Conservation (phyloP, 2,113 vertebrate species). For the Tetrao urogallus region DNA sequence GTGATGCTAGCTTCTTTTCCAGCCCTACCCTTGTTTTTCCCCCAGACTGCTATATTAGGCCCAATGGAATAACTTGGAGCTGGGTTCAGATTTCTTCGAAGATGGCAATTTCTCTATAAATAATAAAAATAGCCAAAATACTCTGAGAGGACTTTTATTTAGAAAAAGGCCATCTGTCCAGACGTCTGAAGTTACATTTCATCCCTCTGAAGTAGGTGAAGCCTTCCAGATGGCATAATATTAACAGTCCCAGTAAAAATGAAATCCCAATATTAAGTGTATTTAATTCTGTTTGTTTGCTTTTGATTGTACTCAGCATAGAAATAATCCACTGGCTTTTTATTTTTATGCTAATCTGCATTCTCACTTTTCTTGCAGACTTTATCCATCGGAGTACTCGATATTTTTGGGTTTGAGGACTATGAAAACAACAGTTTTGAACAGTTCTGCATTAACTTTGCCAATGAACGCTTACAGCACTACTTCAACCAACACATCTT, state of each 20-base stretch:
- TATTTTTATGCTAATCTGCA: background rate
- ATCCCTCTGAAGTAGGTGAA: background rate
- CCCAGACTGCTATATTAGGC: background rate
- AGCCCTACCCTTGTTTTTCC: background rate
- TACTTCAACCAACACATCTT: slow-evolving; percentile 99
- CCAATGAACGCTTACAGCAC: slow-evolving; percentile 97
- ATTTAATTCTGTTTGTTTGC: background rate
- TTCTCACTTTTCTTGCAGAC: slow-evolving; percentile 80
- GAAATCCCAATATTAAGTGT: background rate
- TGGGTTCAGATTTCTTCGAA: background rate
- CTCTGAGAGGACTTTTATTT: background rate
- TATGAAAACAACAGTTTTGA: slow-evolving; percentile 99
- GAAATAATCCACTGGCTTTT: background rate
- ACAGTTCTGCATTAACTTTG: slow-evolving; percentile 99
- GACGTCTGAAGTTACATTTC: background rate
- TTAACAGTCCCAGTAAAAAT: background rate
- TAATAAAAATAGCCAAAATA: background rate
- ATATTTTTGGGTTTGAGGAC: slow-evolving; percentile 99
- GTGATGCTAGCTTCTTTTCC: background rate
- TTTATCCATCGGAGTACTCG: slow-evolving; percentile 96
- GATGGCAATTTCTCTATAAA: background rate
- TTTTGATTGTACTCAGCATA: background rate
- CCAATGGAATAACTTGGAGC: background rate
- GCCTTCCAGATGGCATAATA: background rate
- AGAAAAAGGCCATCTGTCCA: background rate